These are phyloP conservation scores for Tyrophagus putrescentiae DNA, from an alignment of 1,140 invertebrate genomes.

Conservation along the genomic window DNA sequence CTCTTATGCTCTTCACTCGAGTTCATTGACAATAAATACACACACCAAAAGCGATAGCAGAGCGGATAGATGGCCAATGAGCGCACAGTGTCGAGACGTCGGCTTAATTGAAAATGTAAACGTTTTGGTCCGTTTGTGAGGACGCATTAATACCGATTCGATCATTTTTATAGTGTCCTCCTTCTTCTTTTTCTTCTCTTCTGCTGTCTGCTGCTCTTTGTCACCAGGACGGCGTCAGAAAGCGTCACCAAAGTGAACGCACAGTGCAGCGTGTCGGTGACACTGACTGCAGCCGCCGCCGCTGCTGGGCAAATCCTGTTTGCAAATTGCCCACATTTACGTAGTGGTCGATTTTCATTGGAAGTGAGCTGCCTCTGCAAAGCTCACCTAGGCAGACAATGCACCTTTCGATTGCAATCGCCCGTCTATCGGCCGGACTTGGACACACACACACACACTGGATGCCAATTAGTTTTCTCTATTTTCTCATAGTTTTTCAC, in stretches of 20 bases:
- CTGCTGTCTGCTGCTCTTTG: too few species aligned
- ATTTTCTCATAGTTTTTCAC: not conserved
- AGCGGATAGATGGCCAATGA: not conserved
- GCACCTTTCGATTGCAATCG: too few species aligned
- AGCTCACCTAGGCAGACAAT: not conserved
- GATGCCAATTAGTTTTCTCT: constrained; percentile 9
- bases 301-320: constrained; percentile 8
- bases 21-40: too few species aligned
- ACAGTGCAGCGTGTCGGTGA: too few species aligned
- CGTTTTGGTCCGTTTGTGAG: not conserved
- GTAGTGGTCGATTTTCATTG: not conserved
- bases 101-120: constrained; percentile 7
- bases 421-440: too few species aligned
- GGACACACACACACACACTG: not conserved
- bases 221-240: too few species aligned
- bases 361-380: constrained; percentile 8
- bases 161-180: constrained; percentile 5
- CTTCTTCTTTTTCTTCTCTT: too few species aligned
- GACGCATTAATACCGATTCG: constrained; percentile 3
- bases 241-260: too few species aligned
- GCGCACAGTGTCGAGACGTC: not conserved
- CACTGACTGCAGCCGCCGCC: too few species aligned
- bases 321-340: not conserved
- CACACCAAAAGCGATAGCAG: too few species aligned
- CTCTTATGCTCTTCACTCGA: too few species aligned